Conservation (phyloP, 2,797 vertebrate genomes). For the Hylomyscus alleni region DNA sequence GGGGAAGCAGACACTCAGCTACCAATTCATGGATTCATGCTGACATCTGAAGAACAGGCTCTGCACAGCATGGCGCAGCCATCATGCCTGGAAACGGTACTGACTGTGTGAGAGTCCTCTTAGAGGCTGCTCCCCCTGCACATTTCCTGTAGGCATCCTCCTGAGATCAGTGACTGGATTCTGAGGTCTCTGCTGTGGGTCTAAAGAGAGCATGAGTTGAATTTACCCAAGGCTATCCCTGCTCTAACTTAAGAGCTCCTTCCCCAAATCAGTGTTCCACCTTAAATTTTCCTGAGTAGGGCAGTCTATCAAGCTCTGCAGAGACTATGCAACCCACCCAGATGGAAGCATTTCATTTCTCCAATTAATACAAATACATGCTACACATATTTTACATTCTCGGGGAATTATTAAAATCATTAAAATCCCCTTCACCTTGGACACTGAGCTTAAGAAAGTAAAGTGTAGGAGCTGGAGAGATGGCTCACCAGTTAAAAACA, state of each 20-base stretch:
- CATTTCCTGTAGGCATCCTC: background rate
- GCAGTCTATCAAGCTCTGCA: background rate
- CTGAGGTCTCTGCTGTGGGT: background rate
- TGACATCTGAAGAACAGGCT: background rate
- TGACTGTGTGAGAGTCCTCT: background rate
- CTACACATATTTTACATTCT: constrained; percentile 71
- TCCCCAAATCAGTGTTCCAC: background rate
- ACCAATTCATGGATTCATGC: background rate
- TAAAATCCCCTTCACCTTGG: constrained; percentile 25
- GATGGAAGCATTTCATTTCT: constrained; percentile 42
- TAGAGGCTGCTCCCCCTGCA: background rate
- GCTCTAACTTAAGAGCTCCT: background rate
- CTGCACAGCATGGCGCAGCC: background rate
- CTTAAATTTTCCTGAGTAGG: background rate
- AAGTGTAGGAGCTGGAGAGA: background rate
- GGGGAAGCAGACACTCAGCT: background rate
- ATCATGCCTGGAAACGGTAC: background rate
- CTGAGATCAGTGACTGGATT: background rate
- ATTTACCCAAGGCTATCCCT: background rate
- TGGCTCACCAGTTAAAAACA: background rate
- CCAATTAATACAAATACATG: constrained; percentile 54
- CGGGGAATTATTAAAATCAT: constrained; percentile 50
- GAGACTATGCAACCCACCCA: background rate
- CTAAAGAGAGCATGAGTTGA: background rate
- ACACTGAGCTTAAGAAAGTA: constrained; percentile 45